A percentile compares a stretch with the other conserved stretches of the same genome.
These are phyloP conservation scores for Oreochromis spilurus DNA, from an alignment of 2,113 vertebrate species.

Conservation along the genomic window DNA sequence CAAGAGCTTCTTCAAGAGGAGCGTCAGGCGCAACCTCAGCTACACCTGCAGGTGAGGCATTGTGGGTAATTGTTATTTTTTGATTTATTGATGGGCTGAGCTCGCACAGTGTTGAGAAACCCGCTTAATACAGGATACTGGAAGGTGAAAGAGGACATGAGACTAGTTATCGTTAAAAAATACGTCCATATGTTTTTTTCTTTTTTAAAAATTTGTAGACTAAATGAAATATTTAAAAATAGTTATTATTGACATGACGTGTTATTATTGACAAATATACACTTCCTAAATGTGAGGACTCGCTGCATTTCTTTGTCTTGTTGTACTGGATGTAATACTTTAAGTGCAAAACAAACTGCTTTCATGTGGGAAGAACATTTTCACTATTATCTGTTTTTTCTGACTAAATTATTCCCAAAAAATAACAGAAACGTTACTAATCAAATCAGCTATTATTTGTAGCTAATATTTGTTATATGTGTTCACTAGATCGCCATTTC, in stretches of 20 bases:
- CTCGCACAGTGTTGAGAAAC: not conserved
- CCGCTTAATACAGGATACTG: not conserved
- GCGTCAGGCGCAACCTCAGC: slow-evolving; percentile 87
- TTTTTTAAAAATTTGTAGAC: fast-evolving
- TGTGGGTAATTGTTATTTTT: not conserved
- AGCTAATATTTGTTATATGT: not conserved
- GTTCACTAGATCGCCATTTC: not conserved
- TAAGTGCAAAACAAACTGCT: not conserved
- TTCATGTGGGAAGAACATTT: not conserved
- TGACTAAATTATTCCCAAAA: not conserved
- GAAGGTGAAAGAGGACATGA: not conserved
- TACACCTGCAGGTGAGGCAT: slow-evolving; percentile 87
- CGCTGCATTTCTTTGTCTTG: not conserved
- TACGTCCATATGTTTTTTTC: fast-evolving
- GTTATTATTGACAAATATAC: not conserved
- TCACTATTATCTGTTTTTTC: not conserved
- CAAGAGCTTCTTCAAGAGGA: slow-evolving; percentile 95
- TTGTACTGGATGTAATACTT: not conserved
- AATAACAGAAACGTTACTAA: not conserved
- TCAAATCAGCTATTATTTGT: not conserved
- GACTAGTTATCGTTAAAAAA: not conserved
- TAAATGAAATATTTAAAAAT: not conserved
- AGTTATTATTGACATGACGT: not conserved
- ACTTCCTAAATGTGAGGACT: not conserved
- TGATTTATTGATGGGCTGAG: not conserved